Base-by-base conservation (phyloP, 2,888 invertebrate genomes). In the Protodeltote pygarga region DNA sequence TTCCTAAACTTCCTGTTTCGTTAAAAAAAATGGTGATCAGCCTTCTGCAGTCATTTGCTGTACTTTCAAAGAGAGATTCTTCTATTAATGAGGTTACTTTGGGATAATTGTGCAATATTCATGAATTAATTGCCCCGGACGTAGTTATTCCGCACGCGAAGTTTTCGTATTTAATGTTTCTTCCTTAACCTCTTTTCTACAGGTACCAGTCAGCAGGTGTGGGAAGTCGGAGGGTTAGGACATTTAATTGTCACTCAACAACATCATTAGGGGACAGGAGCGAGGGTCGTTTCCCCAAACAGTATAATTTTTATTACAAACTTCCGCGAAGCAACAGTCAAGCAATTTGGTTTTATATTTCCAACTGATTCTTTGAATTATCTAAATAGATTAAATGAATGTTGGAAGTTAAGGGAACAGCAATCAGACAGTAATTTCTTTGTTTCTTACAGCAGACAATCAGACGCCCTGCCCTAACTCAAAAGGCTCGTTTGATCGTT, bases 231-330 rank as follows among this genome's bases (percentile, higher is more conserved):
- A 14, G 23, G 27, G 24, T 23, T 25, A 9, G 32, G 32, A 28
- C 47, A 42, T 59, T 54, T 66, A 59, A 54, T 46, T 51, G 49
- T 46, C 33, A 33, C 33, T 45, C 35, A 46, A 47, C 42, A 42
- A 39, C 45, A 24, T 65, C 46, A 39, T 49, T 47, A 48, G 59
- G 48, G 59, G 20, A 8, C 42, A 17, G 31, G 21, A 17, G 10
- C 15, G 6, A 6, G 62, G 53, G 34, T 1, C 10, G 8, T 24
- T n/a, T 20, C 35, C 40, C 19, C 16, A 29, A 54, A 40, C 20
- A 5, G 13, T 45, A 33, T 13, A 37, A 23, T 40, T 55, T 44
- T 57, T 42, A 48, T 28, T 23, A 23, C 33, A 19, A 27, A 34
- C 33, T 61, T 61, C 62, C 62, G 44, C 3, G 17, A 19, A 13